Base-by-base conservation (phyloP, 2,113 vertebrate species). In the Catharus bicknelli region DNA sequence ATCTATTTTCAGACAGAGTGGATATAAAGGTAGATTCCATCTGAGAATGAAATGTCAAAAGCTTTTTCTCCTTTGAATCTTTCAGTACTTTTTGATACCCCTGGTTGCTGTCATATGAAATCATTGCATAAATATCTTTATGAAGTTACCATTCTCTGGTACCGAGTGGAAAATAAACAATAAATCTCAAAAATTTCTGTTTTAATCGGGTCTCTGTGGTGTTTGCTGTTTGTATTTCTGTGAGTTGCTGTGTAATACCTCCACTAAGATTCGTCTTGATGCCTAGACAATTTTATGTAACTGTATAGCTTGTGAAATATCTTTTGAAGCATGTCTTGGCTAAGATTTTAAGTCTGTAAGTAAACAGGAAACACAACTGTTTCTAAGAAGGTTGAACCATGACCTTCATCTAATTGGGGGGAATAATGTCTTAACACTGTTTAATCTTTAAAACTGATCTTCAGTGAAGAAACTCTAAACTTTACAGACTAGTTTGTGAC, bases 311-410 rank as follows among this genome's bases (percentile, higher is more conserved):
- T 75, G 25, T 86, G 62, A 89, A 90, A 58, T 53, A 21, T 47
- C 16, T 75, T 42, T 72, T 89, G 70, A 79, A 84, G 54, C 9
- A 20, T 45, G 30, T 82, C 70, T 89, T 68, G 42, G 73, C 66
- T 86, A 20, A 72, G 69, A 53, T 57, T 84, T 8, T 59, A 53
- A 83, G 32, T 47, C 32, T 88, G 58, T 68, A 59, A 79, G 69
- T 84, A 92, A 90, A 84, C 45, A 88, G 86, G 92, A 90, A 95
- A 83, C 66, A 88, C 30, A 73, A 30, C 86, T 84, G 61, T 75
- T 92, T 73, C 55, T 83, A 57, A 81, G 85, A 90, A 77, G 68
- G n/a, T 51, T 91, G 76, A 95, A 74, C 68, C 43, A 26, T 62
- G 79, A 77, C 75, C 43, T 54, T 86, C 6, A 5, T 73, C 54